Percentiles rank a stretch among this genome's conserved stretches.
Evolutionary conservation across 2,888 invertebrate species (phyloP).

Genomic region (Hydriomena furcata): DNA sequence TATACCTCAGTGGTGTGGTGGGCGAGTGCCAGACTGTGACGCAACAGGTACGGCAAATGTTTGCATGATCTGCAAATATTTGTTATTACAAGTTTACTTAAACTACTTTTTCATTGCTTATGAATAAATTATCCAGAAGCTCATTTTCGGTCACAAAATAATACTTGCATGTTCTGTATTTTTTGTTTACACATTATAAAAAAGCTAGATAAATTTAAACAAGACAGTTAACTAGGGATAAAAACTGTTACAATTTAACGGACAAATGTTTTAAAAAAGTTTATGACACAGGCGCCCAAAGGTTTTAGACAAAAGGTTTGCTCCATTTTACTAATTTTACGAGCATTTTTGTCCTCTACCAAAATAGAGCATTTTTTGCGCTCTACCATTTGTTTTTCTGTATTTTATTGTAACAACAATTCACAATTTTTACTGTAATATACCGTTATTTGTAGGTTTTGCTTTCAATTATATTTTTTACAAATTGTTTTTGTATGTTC

Average conservation of each 20-base stretch:
- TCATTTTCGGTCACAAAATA: not conserved
- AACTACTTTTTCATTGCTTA: too few relatives aligned
- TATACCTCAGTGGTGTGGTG: too few relatives aligned
- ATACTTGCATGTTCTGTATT: not conserved
- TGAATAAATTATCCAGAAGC: not conserved
- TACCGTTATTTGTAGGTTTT: constrained; percentile 31
- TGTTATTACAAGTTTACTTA: too few relatives aligned
- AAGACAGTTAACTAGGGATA: constrained; percentile 28
- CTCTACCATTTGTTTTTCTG: constrained; percentile 32
- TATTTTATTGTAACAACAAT: constrained; percentile 34
- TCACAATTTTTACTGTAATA: constrained; percentile 27
- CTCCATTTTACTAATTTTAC: constrained; percentile 68
- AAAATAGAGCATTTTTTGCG: constrained; percentile 55
- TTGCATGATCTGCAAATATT: too few relatives aligned
- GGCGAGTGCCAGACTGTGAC: too few relatives aligned
- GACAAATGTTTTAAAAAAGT: constrained; percentile 49
- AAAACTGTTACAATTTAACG: constrained; percentile 68
- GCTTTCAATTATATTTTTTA: constrained; percentile 32
- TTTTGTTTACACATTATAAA: not conserved
- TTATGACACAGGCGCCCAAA: constrained; percentile 39
- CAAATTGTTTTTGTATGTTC: constrained; percentile 10
- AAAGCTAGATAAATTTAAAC: constrained; percentile 13
- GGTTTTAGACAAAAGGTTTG: constrained; percentile 52
- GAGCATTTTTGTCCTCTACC: constrained; percentile 39
- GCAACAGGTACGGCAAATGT: too few relatives aligned